Percentiles rank a stretch among this genome's conserved stretches.
phyloP scores from a whole-genome alignment of 2,113 vertebrate species.

The Tachycineta bicolor region DNA sequence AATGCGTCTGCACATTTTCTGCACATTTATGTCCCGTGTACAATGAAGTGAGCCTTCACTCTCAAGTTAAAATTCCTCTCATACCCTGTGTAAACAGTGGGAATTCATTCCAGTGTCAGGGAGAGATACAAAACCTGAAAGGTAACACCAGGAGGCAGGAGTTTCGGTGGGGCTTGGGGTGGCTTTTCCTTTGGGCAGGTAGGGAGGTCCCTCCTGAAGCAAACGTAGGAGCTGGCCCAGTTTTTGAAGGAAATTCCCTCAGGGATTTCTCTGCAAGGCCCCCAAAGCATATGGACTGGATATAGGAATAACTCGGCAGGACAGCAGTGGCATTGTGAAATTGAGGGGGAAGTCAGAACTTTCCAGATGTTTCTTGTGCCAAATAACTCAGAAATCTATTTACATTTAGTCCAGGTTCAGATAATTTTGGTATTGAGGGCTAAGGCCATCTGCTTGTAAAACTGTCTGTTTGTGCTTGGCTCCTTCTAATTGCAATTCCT shows the following conservation, averaged over 20 bases:
- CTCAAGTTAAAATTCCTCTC: not conserved
- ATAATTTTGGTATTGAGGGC: not conserved
- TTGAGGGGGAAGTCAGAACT: not conserved
- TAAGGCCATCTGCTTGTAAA: not conserved
- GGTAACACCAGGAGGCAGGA: not conserved
- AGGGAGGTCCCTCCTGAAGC: not conserved
- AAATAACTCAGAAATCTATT: not conserved
- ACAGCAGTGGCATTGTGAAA: not conserved
- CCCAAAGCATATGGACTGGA: not conserved
- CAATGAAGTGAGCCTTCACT: not conserved
- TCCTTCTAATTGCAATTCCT: slow-evolving; percentile 9
- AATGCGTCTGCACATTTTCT: not conserved
- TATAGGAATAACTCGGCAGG: not conserved
- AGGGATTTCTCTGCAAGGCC: not conserved
- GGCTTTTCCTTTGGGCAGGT: not conserved
- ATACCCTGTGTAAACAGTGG: not conserved
- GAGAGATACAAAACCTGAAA: not conserved
- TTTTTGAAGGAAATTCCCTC: not conserved
- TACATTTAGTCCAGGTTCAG: not conserved
- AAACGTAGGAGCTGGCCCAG: not conserved
- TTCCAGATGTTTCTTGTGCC: not conserved
- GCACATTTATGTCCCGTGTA: not conserved
- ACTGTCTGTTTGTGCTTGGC: slow-evolving; percentile 6
- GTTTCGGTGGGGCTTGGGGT: not conserved
- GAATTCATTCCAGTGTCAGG: not conserved